Evolutionary conservation across 64 coral and sea anemone species (phyloP).

Genomic region (Stichodactyla helianthus): DNA sequence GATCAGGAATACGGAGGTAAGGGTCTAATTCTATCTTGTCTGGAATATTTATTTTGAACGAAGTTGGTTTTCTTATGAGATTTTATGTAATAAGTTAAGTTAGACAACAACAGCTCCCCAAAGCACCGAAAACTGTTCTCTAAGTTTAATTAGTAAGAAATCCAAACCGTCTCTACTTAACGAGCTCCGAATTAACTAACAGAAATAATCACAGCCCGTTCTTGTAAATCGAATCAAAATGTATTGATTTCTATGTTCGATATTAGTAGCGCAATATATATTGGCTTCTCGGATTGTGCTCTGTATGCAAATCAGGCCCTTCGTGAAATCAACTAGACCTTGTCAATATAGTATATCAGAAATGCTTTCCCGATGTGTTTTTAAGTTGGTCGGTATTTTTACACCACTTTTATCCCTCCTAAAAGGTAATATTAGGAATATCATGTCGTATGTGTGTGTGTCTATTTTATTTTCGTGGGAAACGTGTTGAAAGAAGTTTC

Average conservation of each 20-base stretch:
- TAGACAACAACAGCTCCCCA: neutral
- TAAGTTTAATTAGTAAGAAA: neutral
- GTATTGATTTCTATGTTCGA: neutral
- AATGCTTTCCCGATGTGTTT: neutral
- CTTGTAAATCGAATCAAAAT: neutral
- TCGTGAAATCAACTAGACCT: conserved; percentile 1
- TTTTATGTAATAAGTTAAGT: neutral
- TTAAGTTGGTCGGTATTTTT: neutral
- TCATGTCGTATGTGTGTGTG: neutral
- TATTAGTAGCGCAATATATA: neutral
- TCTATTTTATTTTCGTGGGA: neutral
- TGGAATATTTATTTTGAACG: neutral
- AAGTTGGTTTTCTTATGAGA: neutral
- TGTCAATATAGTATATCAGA: neutral
- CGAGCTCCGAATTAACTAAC: neutral
- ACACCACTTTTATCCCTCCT: neutral
- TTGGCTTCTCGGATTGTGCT: neutral
- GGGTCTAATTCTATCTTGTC: neutral
- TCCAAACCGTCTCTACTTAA: neutral
- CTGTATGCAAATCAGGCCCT: conserved; percentile 13
- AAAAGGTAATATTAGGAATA: neutral
- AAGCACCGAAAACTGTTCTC: neutral
- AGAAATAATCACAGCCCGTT: neutral
- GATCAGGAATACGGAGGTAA: conserved; percentile 7
- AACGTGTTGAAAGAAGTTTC: neutral